These are phyloP conservation scores for Formicarius rufipectus DNA, from an alignment of 2,113 vertebrate species.

Conservation along the genomic window DNA sequence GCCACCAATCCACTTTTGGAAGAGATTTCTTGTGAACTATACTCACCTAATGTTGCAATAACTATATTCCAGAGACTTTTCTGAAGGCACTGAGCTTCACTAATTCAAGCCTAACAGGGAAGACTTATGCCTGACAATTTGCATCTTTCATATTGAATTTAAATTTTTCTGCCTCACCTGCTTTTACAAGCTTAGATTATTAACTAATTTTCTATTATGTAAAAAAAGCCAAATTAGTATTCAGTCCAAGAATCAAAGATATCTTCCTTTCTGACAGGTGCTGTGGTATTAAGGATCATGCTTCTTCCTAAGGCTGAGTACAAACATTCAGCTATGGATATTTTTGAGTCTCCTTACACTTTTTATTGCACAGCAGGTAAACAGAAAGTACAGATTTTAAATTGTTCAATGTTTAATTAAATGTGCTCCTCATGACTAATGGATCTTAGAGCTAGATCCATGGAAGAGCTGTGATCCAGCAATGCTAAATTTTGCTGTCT, in stretches of 20 bases:
- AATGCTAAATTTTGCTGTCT: background rate
- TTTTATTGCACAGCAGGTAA: slow-evolving; percentile 30
- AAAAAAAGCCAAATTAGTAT: slow-evolving; percentile 14
- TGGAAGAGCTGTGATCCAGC: background rate
- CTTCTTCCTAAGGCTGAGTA: background rate
- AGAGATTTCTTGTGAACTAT: background rate
- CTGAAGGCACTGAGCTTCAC: slow-evolving; percentile 24
- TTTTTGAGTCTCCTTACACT: slow-evolving; percentile 23
- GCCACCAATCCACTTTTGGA: background rate
- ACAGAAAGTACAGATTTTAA: background rate
- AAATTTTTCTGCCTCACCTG: slow-evolving; percentile 56
- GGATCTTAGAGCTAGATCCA: background rate
- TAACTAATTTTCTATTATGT: slow-evolving; percentile 45
- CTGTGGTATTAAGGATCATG: background rate
- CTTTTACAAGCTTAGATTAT: slow-evolving; percentile 22
- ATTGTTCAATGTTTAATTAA: background rate
- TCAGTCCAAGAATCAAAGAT: slow-evolving; percentile 31
- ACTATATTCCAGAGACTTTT: slow-evolving; percentile 2
- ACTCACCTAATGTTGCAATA: background rate
- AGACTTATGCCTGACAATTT: slow-evolving; percentile 50
- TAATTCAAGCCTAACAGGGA: slow-evolving; percentile 46
- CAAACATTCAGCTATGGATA: background rate
- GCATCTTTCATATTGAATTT: slow-evolving; percentile 62
- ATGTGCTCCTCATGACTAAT: background rate
- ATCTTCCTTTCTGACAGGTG: slow-evolving; percentile 23